A percentile compares a stretch with the other conserved stretches of the same genome.
Conservation (phyloP, 2,888 invertebrate species). For the Erebia epiphron region DNA sequence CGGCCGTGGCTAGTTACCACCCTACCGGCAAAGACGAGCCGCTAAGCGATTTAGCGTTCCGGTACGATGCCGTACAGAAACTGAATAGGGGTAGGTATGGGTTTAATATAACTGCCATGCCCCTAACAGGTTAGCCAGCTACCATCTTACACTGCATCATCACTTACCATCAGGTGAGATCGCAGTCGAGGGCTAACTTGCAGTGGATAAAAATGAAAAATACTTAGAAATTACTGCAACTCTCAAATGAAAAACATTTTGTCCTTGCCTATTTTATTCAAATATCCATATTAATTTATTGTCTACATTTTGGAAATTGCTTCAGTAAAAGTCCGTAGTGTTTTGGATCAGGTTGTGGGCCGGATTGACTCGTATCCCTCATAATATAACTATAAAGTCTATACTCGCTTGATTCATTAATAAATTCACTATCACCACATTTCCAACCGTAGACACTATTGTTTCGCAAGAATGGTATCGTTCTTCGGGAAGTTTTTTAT, state of each 20-base stretch:
- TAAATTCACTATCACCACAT: constrained; percentile 39
- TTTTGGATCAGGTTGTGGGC: constrained; percentile 46
- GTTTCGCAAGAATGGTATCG: constrained; percentile 46
- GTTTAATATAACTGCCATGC: too few species aligned
- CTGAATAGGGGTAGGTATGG: too few species aligned
- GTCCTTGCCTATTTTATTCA: neutral
- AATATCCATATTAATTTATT: neutral
- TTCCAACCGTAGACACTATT: constrained; percentile 45
- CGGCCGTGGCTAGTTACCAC: too few species aligned
- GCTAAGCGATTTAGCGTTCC: too few species aligned
- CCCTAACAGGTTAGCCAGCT: too few species aligned
- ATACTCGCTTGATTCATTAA: constrained; percentile 17
- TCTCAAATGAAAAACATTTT: neutral
- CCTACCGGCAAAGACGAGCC: too few species aligned
- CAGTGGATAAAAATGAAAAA: too few species aligned
- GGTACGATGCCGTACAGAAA: too few species aligned
- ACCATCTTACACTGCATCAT: too few species aligned
- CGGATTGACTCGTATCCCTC: constrained; percentile 39
- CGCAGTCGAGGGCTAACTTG: too few species aligned
- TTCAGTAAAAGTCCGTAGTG: constrained; percentile 32
- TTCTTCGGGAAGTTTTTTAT: constrained; percentile 43
- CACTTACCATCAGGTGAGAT: too few species aligned
- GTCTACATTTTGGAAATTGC: constrained; percentile 5
- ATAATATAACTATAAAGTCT: constrained; percentile 31
- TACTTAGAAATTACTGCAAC: too few species aligned